phyloP scores from a whole-genome alignment of 2,797 vertebrate species.

The Fundulus diaphanus region DNA sequence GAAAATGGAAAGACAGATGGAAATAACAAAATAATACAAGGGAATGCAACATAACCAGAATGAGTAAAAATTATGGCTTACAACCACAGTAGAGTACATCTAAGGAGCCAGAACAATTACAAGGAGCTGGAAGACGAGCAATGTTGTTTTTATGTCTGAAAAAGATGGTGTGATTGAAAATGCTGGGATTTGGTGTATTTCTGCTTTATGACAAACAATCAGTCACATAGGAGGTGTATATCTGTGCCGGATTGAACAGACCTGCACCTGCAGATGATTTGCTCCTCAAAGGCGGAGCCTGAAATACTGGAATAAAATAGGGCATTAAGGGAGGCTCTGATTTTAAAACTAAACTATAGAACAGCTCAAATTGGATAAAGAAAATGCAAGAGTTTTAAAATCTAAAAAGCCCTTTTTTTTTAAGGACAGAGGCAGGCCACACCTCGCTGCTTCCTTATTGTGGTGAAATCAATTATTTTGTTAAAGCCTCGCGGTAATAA shows the following conservation, averaged over 20 bases:
- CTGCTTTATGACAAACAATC: not conserved
- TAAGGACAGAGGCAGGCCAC: not conserved
- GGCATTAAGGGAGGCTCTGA: not conserved
- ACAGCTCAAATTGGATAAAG: not conserved
- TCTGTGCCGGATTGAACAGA: not conserved
- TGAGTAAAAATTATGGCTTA: not conserved
- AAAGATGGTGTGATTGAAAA: not conserved
- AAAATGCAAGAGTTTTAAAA: too few relatives aligned
- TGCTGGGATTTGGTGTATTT: not conserved
- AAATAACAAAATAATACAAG: not conserved
- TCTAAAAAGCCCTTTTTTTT: too few relatives aligned
- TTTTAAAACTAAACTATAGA: not conserved
- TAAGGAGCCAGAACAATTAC: not conserved
- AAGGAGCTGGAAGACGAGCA: not conserved
- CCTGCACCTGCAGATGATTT: not conserved
- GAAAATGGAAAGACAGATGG: not conserved
- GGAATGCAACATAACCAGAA: not conserved
- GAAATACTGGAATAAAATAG: not conserved
- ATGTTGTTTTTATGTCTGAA: not conserved
- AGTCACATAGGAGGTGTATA: not conserved
- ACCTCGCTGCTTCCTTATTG: conserved; percentile 1
- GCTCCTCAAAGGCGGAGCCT: not conserved
- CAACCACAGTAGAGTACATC: not conserved
- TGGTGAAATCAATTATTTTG: conserved; percentile 2
- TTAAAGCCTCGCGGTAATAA: conserved; percentile 5